phyloP scores from a whole-genome alignment of 2,113 vertebrate genomes.

The Peromyscus leucopus region DNA sequence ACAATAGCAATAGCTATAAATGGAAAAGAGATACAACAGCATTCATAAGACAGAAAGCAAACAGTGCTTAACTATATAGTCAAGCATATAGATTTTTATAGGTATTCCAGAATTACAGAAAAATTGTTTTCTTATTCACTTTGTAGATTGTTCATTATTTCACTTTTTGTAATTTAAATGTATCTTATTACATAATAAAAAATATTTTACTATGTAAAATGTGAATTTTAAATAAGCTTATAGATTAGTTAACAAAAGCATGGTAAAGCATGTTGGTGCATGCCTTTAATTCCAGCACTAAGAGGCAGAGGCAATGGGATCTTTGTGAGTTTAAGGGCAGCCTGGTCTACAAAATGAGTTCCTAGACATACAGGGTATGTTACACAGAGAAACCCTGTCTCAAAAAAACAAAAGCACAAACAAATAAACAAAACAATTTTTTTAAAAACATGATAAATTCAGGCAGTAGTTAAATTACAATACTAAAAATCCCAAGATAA shows the following conservation, averaged over 20 bases:
- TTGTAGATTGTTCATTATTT: neutral
- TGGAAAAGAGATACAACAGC: neutral
- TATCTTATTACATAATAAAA: neutral
- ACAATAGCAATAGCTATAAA: neutral
- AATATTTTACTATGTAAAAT: neutral
- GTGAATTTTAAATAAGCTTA: neutral
- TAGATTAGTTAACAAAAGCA: conserved; percentile 34
- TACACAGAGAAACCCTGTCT: neutral
- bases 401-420: neutral
- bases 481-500: neutral
- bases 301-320: neutral
- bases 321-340: neutral
- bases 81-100: neutral
- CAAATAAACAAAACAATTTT: neutral
- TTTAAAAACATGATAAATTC: neutral
- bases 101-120: neutral
- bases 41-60: conserved; percentile 18
- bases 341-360: neutral
- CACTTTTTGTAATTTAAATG: neutral
- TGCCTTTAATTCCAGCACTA: neutral
- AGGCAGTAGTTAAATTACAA: neutral
- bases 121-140: neutral
- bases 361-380: neutral
- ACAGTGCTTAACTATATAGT: neutral
- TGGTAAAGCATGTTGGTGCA: neutral